phyloP scores from a whole-genome alignment of 1,140 invertebrate genomes.

The Brachionus rubens region DNA sequence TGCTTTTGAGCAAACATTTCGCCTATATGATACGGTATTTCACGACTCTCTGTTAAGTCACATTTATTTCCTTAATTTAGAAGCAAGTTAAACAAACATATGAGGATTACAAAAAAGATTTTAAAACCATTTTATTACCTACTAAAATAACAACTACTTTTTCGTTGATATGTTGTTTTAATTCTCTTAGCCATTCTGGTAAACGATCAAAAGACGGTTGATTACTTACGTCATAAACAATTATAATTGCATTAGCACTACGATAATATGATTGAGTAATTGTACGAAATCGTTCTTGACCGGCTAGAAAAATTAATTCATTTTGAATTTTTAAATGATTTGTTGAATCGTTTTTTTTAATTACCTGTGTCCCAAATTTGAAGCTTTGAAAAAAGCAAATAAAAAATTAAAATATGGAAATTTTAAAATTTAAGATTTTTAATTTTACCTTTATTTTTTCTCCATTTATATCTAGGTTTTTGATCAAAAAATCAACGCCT shows the following conservation, averaged over 20 bases:
- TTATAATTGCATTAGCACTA: conserved; percentile 96
- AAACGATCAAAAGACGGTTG: conserved; percentile 61
- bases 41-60: conserved; percentile 80
- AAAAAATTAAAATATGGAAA: not conserved
- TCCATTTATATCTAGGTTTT: conserved; percentile 57
- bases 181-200: conserved; percentile 42
- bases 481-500: conserved; percentile 60
- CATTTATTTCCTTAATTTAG: conserved; percentile 72
- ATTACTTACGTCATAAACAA: conserved; percentile 98
- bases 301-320: conserved; percentile 53
- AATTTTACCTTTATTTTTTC: conserved; percentile 58
- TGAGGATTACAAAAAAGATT: not conserved
- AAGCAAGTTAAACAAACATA: not conserved
- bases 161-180: conserved; percentile 35
- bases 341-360: not conserved
- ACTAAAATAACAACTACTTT: conserved; percentile 71
- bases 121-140: conserved; percentile 66
- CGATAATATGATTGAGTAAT: conserved; percentile 91
- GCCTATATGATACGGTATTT: conserved; percentile 88
- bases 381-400: not conserved
- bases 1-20: conserved; percentile 90
- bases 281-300: conserved; percentile 81
- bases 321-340: not conserved
- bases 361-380: conserved; percentile 47
- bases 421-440: not conserved